A percentile compares a stretch with the other conserved stretches of the same genome.
These are phyloP conservation scores for Egretta garzetta DNA, from an alignment of 2,113 vertebrate genomes.

Conservation along the genomic window DNA sequence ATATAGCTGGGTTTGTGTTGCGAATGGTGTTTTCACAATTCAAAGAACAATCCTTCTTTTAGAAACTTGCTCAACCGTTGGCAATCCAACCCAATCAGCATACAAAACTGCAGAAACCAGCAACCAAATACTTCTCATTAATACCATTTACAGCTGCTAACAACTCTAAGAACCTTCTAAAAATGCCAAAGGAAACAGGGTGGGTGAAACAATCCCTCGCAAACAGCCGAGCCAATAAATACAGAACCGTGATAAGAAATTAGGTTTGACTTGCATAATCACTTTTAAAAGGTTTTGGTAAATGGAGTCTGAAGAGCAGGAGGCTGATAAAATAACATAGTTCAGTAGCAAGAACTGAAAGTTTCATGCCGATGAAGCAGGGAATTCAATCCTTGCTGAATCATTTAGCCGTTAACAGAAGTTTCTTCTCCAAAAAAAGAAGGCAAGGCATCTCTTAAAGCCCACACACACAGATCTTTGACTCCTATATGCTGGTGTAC, in stretches of 20 bases:
- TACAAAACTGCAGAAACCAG: constrained; percentile 44
- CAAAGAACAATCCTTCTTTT: constrained; percentile 64
- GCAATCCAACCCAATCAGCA: constrained; percentile 47
- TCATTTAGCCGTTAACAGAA: constrained; percentile 59
- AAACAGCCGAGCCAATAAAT: background rate
- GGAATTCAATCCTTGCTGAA: constrained; percentile 41
- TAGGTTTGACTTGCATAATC: constrained; percentile 36
- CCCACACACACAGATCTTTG: constrained; percentile 42
- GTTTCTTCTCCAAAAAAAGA: constrained; percentile 54
- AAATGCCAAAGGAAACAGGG: constrained; percentile 60
- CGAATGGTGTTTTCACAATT: constrained; percentile 38
- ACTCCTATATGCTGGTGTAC: constrained; percentile 17
- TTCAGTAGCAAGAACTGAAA: background rate
- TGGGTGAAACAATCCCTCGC: constrained; percentile 11
- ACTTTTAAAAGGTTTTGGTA: background rate
- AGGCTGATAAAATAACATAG: constrained; percentile 17
- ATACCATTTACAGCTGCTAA: constrained; percentile 39
- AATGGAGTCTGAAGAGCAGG: constrained; percentile 14
- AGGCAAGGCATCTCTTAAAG: constrained; percentile 13
- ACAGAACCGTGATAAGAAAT: constrained; percentile 54
- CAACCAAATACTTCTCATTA: constrained; percentile 41
- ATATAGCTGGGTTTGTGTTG: background rate
- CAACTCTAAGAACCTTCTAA: background rate
- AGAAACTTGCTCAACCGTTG: constrained; percentile 61
- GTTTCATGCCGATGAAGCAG: background rate